Percentiles rank a stretch among this genome's conserved stretches.
phyloP scores from a whole-genome alignment of 2,888 invertebrate species.

The Crioceris asparagi region DNA sequence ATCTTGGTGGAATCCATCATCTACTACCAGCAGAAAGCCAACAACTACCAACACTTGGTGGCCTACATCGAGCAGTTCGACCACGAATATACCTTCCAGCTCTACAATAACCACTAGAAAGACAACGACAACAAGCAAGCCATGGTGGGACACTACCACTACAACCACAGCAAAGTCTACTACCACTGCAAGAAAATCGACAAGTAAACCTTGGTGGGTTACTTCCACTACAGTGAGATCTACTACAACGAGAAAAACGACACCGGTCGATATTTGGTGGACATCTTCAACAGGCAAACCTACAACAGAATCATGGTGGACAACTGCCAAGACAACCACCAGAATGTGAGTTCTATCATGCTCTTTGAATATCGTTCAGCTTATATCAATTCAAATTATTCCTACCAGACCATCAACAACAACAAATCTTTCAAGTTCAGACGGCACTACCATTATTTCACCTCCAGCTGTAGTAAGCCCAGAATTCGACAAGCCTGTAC shows the following conservation, averaged over 20 bases:
- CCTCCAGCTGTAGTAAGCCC: conserved; percentile 41
- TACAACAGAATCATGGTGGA: conserved; percentile 11
- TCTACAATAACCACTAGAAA: too few relatives aligned
- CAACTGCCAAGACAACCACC: conserved; percentile 10
- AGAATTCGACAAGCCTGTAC: conserved; percentile 20
- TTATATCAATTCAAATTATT: background rate
- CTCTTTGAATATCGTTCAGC: background rate
- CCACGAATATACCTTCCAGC: too few relatives aligned
- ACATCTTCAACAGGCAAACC: conserved; percentile 13
- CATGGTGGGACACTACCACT: too few relatives aligned
- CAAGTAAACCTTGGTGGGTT: too few relatives aligned
- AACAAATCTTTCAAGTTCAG: conserved; percentile 20
- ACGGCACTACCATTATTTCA: conserved; percentile 34
- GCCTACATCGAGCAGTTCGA: conserved; percentile 19
- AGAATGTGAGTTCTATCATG: conserved; percentile 4
- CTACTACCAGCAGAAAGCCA: conserved; percentile 9
- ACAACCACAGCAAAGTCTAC: too few relatives aligned
- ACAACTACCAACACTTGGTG: conserved; percentile 14
- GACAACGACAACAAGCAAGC: too few relatives aligned
- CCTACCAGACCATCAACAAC: conserved; percentile 5
- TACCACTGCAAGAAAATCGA: too few relatives aligned
- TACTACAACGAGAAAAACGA: conserved; percentile 7
- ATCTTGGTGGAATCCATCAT: conserved; percentile 22
- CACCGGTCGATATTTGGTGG: conserved; percentile 10
- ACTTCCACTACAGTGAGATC: too few relatives aligned